These are phyloP conservation scores for Gisinianus flammeolus DNA, from an alignment of 2,888 invertebrate species.

Conservation along the genomic window DNA sequence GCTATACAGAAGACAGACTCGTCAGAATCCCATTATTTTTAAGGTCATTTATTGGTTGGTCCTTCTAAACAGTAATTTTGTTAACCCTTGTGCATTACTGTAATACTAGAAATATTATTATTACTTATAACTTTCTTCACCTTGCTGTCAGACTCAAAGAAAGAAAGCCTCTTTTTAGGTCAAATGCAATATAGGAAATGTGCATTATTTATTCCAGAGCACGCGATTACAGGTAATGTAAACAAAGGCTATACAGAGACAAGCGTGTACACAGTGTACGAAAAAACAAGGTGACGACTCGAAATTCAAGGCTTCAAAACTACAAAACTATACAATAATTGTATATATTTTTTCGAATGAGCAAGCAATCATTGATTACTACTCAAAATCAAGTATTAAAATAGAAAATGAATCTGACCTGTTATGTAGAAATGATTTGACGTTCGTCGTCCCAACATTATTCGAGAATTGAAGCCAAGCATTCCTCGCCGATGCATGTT, in stretches of 20 bases:
- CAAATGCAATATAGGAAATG: too few species aligned
- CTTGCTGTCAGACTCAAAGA: too few species aligned
- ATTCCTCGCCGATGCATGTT: slow-evolving; percentile 59
- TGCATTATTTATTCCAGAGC: too few species aligned
- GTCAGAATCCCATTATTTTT: too few species aligned
- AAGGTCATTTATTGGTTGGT: background rate
- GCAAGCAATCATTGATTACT: background rate
- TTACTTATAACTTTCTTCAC: too few species aligned
- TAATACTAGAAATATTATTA: background rate
- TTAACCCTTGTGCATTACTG: background rate
- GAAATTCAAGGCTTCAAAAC: background rate
- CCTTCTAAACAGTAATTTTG: background rate
- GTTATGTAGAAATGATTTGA: slow-evolving; percentile 59
- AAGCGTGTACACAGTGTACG: background rate
- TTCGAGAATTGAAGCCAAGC: slow-evolving; percentile 61
- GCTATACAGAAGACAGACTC: too few species aligned
- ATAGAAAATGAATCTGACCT: background rate
- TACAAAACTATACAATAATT: background rate
- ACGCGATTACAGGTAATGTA: too few species aligned
- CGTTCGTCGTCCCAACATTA: slow-evolving; percentile 60
- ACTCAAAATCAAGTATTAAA: background rate
- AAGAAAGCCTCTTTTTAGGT: too few species aligned
- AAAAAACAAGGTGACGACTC: background rate
- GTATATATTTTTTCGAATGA: background rate
- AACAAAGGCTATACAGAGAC: too few species aligned